phyloP scores from a whole-genome alignment of 1,140 invertebrate species.

The Caenorhabditis briggsae region DNA sequence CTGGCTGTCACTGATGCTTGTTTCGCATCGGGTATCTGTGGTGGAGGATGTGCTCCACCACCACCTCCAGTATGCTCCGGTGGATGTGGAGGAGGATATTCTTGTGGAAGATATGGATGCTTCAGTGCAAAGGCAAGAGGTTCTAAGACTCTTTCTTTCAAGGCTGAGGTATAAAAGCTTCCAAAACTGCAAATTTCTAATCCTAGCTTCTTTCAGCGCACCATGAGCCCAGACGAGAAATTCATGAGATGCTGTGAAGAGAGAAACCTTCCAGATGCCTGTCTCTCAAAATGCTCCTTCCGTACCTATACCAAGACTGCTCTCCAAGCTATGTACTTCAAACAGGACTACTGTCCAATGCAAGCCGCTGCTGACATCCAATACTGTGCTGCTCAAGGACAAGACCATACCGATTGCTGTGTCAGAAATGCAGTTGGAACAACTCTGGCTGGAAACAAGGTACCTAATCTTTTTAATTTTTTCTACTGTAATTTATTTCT shows the following conservation, averaged over 20 bases:
- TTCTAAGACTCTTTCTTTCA: slow-evolving; percentile 62
- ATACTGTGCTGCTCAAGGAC: slow-evolving; percentile 71
- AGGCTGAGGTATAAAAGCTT: background rate
- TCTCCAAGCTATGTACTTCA: slow-evolving; percentile 69
- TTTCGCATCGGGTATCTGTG: slow-evolving; percentile 66
- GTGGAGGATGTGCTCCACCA: slow-evolving; percentile 61
- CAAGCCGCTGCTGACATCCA: slow-evolving; percentile 73
- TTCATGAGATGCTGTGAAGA: slow-evolving; percentile 72
- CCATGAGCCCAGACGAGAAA: slow-evolving; percentile 68
- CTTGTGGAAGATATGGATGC: slow-evolving; percentile 63
- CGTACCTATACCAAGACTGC: slow-evolving; percentile 70
- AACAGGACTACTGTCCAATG: slow-evolving; percentile 69
- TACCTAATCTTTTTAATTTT: background rate
- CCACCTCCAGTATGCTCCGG: slow-evolving; percentile 61
- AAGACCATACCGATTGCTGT: slow-evolving; percentile 64
- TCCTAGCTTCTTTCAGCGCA: background rate
- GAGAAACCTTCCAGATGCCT: slow-evolving; percentile 70
- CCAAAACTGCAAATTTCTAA: background rate
- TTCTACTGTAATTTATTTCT: background rate
- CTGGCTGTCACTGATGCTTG: slow-evolving; percentile 53
- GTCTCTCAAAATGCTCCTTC: slow-evolving; percentile 69
- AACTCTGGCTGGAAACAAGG: slow-evolving; percentile 63
- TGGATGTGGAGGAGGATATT: slow-evolving; percentile 57
- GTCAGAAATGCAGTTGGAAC: slow-evolving; percentile 63
- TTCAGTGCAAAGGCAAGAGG: slow-evolving; percentile 60